Conservation (phyloP, 2,113 vertebrate genomes). For the Morone chrysops region DNA sequence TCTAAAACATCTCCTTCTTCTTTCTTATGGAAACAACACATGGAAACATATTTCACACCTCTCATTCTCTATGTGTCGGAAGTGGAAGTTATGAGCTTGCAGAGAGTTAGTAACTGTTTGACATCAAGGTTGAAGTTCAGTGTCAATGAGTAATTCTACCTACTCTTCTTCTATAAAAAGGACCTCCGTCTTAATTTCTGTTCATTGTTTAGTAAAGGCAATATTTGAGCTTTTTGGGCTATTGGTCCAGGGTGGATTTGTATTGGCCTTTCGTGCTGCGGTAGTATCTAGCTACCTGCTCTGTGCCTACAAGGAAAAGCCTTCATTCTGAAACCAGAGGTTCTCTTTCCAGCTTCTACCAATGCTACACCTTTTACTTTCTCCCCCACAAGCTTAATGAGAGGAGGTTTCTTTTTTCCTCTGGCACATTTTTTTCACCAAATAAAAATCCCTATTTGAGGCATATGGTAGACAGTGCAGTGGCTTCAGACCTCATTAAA, state of each 20-base stretch:
- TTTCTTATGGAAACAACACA: neutral
- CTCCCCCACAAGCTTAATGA: constrained; percentile 51
- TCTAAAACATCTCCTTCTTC: neutral
- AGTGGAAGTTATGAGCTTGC: neutral
- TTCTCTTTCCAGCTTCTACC: constrained; percentile 48
- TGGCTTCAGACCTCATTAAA: constrained; percentile 47
- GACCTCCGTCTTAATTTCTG: neutral
- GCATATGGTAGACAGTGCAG: constrained; percentile 47
- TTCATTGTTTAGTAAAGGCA: constrained; percentile 24
- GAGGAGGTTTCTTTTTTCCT: constrained; percentile 22
- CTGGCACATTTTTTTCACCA: constrained; percentile 47
- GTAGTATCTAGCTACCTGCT: constrained; percentile 46
- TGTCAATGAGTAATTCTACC: neutral
- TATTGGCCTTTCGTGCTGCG: constrained; percentile 58
- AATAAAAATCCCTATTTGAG: constrained; percentile 55
- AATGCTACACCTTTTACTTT: constrained; percentile 54
- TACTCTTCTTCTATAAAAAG: neutral
- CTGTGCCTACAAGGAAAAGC: constrained; percentile 33
- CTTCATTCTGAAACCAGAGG: constrained; percentile 58
- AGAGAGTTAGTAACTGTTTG: constrained; percentile 6
- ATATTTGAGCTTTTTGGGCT: constrained; percentile 32
- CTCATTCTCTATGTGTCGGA: neutral
- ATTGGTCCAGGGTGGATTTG: constrained; percentile 35
- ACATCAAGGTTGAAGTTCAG: constrained; percentile 9
- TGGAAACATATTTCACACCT: neutral